Evolutionary conservation across 1,140 invertebrate species (phyloP).

Genomic region (Pseudomyrmex flavicornis): DNA sequence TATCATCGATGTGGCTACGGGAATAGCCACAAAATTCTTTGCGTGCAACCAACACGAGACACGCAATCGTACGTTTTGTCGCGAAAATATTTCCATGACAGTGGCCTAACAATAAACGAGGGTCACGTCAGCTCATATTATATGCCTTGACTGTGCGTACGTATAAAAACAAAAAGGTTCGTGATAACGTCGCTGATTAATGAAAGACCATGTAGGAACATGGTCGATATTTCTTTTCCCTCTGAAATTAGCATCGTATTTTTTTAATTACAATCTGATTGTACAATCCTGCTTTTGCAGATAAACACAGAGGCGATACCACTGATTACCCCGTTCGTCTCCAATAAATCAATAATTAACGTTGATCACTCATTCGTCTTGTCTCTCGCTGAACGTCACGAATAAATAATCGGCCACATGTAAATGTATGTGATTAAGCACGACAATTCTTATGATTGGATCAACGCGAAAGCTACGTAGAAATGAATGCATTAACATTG

Average conservation of each 20-base stretch:
- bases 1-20: slow-evolving; percentile 68
- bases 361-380: slow-evolving; percentile 6
- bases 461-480: slow-evolving; percentile 7
- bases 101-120: slow-evolving; percentile 1
- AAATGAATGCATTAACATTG: not conserved
- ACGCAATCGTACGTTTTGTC: slow-evolving; percentile 76
- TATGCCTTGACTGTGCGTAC: slow-evolving; percentile 10
- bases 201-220: not conserved
- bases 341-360: slow-evolving; percentile 46
- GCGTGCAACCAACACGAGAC: slow-evolving; percentile 75
- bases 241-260: not conserved
- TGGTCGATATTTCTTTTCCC: not conserved
- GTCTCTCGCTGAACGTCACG: slow-evolving; percentile 27
- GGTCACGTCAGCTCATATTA: slow-evolving; percentile 11
- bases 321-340: not conserved
- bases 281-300: not conserved
- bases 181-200: not conserved
- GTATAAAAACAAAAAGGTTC: not conserved
- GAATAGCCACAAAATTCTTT: slow-evolving; percentile 75
- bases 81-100: slow-evolving; percentile 76
- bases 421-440: slow-evolving; percentile 50
- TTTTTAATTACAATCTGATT: not conserved
- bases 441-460: slow-evolving; percentile 52
- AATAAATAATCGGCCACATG: slow-evolving; percentile 49
- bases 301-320: not conserved